These are phyloP conservation scores for Spodoptera frugiperda DNA, from an alignment of 1,140 invertebrate genomes.

Conservation along the genomic window DNA sequence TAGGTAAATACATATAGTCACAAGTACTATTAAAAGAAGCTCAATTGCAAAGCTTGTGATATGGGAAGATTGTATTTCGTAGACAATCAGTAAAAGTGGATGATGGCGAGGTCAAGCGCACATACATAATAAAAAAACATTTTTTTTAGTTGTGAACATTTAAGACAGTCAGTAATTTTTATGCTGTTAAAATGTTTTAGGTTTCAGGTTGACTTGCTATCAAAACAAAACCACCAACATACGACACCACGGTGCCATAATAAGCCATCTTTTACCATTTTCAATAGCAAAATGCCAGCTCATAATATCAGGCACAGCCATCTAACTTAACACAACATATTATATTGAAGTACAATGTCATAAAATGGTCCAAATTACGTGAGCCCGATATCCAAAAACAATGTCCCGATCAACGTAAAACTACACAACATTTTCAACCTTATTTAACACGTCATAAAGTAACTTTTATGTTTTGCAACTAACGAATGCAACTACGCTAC, in stretches of 20 bases:
- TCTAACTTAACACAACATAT: conserved; percentile 55
- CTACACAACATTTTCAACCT: conserved; percentile 55
- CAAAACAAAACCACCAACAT: neutral
- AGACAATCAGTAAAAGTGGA: too few relatives aligned
- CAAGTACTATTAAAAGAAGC: too few relatives aligned
- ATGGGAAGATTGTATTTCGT: too few relatives aligned
- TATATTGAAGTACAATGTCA: conserved; percentile 66
- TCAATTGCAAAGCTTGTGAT: too few relatives aligned
- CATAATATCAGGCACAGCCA: conserved; percentile 41
- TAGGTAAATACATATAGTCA: too few relatives aligned
- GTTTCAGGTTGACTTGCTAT: neutral
- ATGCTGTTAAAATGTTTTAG: too few relatives aligned
- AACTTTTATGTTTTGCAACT: conserved; percentile 57
- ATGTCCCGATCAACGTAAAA: conserved; percentile 62
- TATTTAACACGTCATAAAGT: conserved; percentile 57
- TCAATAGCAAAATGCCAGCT: conserved; percentile 37
- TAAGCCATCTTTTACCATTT: conserved; percentile 42
- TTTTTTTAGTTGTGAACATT: too few relatives aligned
- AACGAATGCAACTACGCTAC: conserved; percentile 76
- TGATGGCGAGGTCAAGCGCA: too few relatives aligned
- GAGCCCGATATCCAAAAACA: conserved; percentile 79
- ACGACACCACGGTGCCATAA: neutral
- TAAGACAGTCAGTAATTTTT: too few relatives aligned
- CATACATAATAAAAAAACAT: too few relatives aligned
- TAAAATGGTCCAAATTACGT: conserved; percentile 81